Percentiles rank a stretch among this genome's conserved stretches.
phyloP scores from a whole-genome alignment of 2,113 vertebrate genomes.

The Ahaetulla prasina region DNA sequence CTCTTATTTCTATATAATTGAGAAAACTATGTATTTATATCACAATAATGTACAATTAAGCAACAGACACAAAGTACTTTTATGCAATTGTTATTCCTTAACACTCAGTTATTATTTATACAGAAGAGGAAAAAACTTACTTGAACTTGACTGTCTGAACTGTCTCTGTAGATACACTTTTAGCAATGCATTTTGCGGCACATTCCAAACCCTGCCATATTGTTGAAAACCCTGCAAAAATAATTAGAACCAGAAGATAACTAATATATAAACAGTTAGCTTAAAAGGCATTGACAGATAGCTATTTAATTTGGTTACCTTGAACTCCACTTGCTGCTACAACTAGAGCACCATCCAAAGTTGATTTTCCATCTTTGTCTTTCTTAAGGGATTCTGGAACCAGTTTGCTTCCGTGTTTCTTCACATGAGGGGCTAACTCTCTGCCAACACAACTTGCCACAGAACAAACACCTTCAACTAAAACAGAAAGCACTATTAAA shows the following conservation, averaged over 20 bases:
- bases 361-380: slow-evolving; percentile 89
- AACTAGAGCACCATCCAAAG: slow-evolving; percentile 91
- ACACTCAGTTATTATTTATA: background rate
- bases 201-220: slow-evolving; percentile 94
- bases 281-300: background rate
- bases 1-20: background rate
- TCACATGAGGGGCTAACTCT: slow-evolving; percentile 91
- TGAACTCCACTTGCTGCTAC: slow-evolving; percentile 95
- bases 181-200: slow-evolving; percentile 89
- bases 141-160: slow-evolving; percentile 91
- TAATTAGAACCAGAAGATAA: slow-evolving; percentile 14
- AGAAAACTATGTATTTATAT: background rate
- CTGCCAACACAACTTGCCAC: slow-evolving; percentile 85
- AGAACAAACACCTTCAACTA: slow-evolving; percentile 91
- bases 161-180: slow-evolving; percentile 87
- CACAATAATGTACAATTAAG: background rate
- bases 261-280: background rate
- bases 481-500: slow-evolving; percentile 32
- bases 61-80: background rate
- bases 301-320: slow-evolving; percentile 68
- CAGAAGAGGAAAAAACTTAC: slow-evolving; percentile 69
- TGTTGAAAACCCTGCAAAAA: slow-evolving; percentile 86
- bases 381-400: slow-evolving; percentile 95
- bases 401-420: slow-evolving; percentile 91
- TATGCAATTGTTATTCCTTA: background rate